Evolutionary conservation across 2,888 invertebrate species (phyloP), one percentile per base, ranked within the genome.

Genomic region (Syrphus vitripennis): DNA sequence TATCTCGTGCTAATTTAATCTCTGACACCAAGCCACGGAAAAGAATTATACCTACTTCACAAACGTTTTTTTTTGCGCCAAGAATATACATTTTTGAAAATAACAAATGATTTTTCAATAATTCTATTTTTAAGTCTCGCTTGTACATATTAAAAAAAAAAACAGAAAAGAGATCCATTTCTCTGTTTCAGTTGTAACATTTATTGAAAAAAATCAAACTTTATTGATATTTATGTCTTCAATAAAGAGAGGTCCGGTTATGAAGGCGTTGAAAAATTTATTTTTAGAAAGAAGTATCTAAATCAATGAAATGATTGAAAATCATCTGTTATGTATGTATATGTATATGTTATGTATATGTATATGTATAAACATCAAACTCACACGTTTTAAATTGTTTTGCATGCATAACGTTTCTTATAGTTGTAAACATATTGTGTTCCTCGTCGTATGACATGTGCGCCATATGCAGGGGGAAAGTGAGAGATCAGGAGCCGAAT

Each of bases 181-280:
- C 7, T 55, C 12, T n/a, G n/a, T 31, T 63, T 53, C 19, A 34
- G 29, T 55, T 40, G 24, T 9, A 63, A 45, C 5, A 14, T 24
- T 34, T 1, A 59, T 59, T 34, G 48, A 37, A 37, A 16, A 0
- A 37, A 37, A 59, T 37, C 21, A 6, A 16, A 0, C 34, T 29
- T 69, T 29, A 42, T 78, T 78, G 16, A 61, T 40, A 78, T 53
- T 70, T 53, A 77, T 53, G 48, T 16, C 50, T 61, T 40, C 48
- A 31, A 31, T 4, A 26, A 31, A 31, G 3, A 16, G 4, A 12
- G 12, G 24, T 24, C 14, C 14, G 10, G 21, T 12, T 42, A 42
- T 42, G 42, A 42, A 42, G 7, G 7, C 42, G 6, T 16, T 16
- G 14, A 50, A 24, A 2, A 1, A 6, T 24, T n/a, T 42, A 6